phyloP scores from a whole-genome alignment of 2,888 invertebrate genomes.

The Sphinx pinastri region DNA sequence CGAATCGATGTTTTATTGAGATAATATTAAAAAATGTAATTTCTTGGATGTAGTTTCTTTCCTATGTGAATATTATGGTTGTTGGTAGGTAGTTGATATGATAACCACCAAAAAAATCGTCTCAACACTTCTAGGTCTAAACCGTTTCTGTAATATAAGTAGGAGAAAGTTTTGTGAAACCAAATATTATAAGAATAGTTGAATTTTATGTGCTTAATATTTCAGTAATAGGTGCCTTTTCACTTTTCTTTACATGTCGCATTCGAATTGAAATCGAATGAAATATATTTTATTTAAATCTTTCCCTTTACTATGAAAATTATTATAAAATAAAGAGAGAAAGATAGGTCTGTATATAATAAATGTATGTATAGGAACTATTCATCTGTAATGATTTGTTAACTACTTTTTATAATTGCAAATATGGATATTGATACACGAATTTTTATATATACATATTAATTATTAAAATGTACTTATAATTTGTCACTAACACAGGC shows the following conservation, averaged over 20 bases:
- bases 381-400: too few species aligned
- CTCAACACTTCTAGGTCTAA: slow-evolving; percentile 21
- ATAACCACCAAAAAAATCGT: slow-evolving; percentile 21
- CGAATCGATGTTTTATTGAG: slow-evolving; percentile 72
- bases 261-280: slow-evolving; percentile 20
- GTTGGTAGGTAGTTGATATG: slow-evolving; percentile 43
- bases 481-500: too few species aligned
- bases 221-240: neutral
- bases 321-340: neutral
- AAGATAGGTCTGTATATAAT: slow-evolving; percentile 4
- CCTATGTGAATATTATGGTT: slow-evolving; percentile 63
- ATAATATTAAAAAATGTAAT: slow-evolving; percentile 51
- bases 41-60: slow-evolving; percentile 79
- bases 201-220: slow-evolving; percentile 13
- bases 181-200: slow-evolving; percentile 1
- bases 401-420: too few species aligned
- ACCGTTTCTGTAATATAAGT: slow-evolving; percentile 30
- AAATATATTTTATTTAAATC: neutral
- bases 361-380: neutral
- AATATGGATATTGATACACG: too few species aligned
- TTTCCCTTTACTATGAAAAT: neutral
- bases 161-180: slow-evolving; percentile 12
- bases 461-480: too few species aligned
- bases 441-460: too few species aligned
- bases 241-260: neutral